Percentiles rank a stretch among this genome's conserved stretches.
Evolutionary conservation across 1,140 invertebrate species (phyloP).

Genomic region (Tribolium castaneum): DNA sequence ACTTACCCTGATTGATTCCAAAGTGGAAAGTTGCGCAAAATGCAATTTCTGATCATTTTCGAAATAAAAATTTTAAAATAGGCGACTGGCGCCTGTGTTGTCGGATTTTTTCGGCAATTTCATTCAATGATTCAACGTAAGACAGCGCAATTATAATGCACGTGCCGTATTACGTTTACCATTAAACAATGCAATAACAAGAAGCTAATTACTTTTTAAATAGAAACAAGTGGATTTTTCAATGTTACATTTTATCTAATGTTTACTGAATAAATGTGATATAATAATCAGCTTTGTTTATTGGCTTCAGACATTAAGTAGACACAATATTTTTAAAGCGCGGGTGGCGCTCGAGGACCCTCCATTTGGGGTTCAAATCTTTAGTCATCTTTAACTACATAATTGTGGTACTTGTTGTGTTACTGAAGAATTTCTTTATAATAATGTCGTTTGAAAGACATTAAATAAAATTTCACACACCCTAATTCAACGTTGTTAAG

Average conservation of each 20-base stretch:
- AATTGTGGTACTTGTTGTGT: too few relatives aligned
- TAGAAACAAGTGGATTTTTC: conserved; percentile 18
- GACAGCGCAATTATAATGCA: background rate
- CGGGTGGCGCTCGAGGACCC: too few relatives aligned
- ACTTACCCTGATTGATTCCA: background rate
- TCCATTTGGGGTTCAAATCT: too few relatives aligned
- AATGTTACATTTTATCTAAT: conserved; percentile 15
- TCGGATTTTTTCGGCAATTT: background rate
- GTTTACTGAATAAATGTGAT: conserved; percentile 28
- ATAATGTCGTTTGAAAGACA: too few relatives aligned
- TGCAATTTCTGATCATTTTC: background rate
- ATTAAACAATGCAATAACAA: conserved; percentile 9
- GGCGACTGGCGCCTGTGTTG: background rate
- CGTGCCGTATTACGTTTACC: background rate
- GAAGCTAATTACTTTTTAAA: conserved; percentile 20
- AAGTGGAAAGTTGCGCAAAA: background rate
- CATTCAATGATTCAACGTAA: background rate
- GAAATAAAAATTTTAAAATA: background rate
- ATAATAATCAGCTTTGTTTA: conserved; percentile 21
- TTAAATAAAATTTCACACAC: too few relatives aligned
- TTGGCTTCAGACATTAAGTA: conserved; percentile 11
- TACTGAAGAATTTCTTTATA: too few relatives aligned
- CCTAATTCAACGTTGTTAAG: too few relatives aligned
- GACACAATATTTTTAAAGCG: background rate
- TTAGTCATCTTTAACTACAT: too few relatives aligned